A percentile compares a stretch with the other conserved stretches of the same genome.
phyloP scores from a whole-genome alignment of 2,888 invertebrate genomes.

The Tenthredo distinguenda region DNA sequence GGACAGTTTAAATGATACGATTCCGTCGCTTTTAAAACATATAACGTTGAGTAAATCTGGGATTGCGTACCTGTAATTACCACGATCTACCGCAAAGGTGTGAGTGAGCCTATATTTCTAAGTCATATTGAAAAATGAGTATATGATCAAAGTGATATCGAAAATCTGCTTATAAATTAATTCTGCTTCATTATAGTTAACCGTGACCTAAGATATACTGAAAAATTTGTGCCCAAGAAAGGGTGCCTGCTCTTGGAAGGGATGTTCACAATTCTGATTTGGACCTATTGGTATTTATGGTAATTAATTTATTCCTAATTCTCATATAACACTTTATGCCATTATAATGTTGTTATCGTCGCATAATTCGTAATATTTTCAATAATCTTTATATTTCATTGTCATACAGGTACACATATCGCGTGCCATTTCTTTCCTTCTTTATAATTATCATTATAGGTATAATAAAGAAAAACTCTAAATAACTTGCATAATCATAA shows the following conservation, averaged over 20 bases:
- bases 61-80: neutral
- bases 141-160: neutral
- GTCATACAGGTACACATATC: neutral
- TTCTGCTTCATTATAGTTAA: slow-evolving; percentile 7
- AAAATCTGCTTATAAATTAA: neutral
- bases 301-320: slow-evolving; percentile 61
- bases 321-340: neutral
- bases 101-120: neutral
- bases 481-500: neutral
- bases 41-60: neutral
- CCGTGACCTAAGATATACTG: neutral
- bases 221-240: slow-evolving; percentile 32
- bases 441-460: neutral
- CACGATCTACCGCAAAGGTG: neutral
- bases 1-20: neutral
- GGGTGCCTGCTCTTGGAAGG: slow-evolving; percentile 66
- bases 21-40: neutral
- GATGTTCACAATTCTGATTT: slow-evolving; percentile 84
- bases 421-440: neutral
- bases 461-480: neutral
- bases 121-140: neutral
- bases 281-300: slow-evolving; percentile 86
- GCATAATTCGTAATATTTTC: neutral
- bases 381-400: neutral
- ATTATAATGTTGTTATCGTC: neutral